phyloP scores from a whole-genome alignment of 2,113 vertebrate genomes.

The Zosterops borbonicus region DNA sequence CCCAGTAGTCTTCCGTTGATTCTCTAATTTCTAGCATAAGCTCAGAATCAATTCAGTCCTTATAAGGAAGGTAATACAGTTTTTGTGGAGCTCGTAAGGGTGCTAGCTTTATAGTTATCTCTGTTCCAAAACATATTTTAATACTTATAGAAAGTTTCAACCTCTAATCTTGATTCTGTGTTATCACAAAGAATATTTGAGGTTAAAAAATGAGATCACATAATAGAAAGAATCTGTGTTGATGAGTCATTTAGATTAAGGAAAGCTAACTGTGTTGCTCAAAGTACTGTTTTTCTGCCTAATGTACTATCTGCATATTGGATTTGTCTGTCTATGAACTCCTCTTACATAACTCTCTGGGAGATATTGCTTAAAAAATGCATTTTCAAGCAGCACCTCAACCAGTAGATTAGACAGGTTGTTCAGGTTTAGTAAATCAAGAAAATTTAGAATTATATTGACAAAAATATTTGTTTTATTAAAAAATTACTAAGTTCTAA shows the following conservation, averaged over 20 bases:
- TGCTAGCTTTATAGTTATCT: not conserved
- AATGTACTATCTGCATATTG: not conserved
- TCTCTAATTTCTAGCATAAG: not conserved
- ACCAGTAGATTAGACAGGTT: not conserved
- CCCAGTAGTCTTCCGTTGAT: not conserved
- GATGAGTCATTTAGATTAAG: not conserved
- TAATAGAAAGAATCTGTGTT: not conserved
- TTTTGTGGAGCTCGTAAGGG: not conserved
- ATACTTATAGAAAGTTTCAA: not conserved
- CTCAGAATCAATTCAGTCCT: not conserved
- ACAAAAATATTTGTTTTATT: not conserved
- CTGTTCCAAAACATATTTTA: not conserved
- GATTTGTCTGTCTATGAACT: not conserved
- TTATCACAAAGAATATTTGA: not conserved
- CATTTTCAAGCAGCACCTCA: not conserved
- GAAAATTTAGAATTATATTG: not conserved
- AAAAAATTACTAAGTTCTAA: not conserved
- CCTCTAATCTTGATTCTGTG: not conserved
- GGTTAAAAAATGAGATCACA: not conserved
- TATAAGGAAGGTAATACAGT: not conserved
- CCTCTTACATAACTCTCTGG: slow-evolving; percentile 1
- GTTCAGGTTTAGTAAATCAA: slow-evolving; percentile 13
- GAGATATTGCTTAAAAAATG: not conserved
- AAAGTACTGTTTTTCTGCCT: not conserved
- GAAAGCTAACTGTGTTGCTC: not conserved